These are phyloP conservation scores for Drosophila koepferae DNA, from an alignment of 2,888 invertebrate genomes.

Conservation along the genomic window DNA sequence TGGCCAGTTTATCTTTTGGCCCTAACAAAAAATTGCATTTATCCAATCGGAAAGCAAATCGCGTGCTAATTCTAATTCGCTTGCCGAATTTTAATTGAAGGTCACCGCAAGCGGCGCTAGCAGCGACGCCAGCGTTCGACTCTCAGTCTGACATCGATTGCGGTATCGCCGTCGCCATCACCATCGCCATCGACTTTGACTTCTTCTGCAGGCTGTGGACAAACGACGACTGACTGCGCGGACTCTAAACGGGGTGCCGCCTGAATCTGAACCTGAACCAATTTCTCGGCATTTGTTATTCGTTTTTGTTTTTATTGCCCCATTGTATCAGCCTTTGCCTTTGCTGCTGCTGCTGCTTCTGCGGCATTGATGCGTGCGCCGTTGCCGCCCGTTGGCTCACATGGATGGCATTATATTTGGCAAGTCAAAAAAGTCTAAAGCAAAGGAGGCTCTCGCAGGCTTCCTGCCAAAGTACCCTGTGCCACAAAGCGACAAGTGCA, in stretches of 20 bases:
- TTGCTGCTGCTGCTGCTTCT: conserved; percentile 4
- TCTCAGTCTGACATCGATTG: conserved; percentile 16
- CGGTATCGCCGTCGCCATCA: conserved; percentile 13
- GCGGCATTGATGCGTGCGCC: conserved; percentile 45
- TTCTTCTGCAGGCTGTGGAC: conserved; percentile 70
- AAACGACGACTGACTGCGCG: conserved; percentile 74
- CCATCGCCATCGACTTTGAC: conserved; percentile 31
- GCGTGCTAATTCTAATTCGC: conserved; percentile 79
- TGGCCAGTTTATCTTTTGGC: conserved; percentile 70
- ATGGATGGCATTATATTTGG: conserved; percentile 78
- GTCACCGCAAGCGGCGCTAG: conserved; percentile 51
- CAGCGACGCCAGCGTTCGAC: conserved; percentile 21
- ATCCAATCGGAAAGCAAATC: conserved; percentile 59
- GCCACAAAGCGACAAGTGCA: conserved; percentile 4
- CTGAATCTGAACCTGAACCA: conserved; percentile 67
- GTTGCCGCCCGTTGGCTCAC: conserved; percentile 35
- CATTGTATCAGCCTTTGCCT: conserved; percentile 36
- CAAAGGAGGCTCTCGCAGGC: conserved; percentile 24
- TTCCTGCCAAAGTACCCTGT: conserved; percentile 21
- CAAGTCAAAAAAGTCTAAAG: conserved; percentile 10
- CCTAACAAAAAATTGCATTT: conserved; percentile 58
- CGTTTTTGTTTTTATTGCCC: conserved; percentile 53
- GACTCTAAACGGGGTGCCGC: conserved; percentile 59
- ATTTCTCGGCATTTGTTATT: conserved; percentile 64
- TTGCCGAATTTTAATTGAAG: conserved; percentile 69